Evolutionary conservation across 2,113 vertebrate species (phyloP).

Genomic region (Butastur rufipennis): DNA sequence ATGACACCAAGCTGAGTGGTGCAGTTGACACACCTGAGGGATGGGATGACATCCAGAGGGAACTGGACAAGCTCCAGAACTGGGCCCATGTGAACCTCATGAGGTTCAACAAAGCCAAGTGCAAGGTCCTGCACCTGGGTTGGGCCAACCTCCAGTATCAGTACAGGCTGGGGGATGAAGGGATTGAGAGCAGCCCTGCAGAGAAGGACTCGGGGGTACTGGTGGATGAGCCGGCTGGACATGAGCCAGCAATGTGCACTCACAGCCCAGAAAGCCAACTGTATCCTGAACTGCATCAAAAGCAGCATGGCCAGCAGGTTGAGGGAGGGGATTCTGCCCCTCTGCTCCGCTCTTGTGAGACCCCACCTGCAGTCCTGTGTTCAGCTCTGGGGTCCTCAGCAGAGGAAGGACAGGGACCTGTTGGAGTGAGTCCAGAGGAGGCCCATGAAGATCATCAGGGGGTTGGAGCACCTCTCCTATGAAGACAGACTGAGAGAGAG

Average conservation of each 20-base stretch:
- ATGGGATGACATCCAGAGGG: neutral
- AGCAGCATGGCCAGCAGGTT: neutral
- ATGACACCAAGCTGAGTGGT: neutral
- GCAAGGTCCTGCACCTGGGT: neutral
- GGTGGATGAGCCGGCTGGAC: neutral
- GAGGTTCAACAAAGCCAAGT: neutral
- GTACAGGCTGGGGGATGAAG: neutral
- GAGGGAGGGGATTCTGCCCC: neutral
- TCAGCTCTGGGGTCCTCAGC: neutral
- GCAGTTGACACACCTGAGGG: rapidly evolving
- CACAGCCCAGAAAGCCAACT: neutral
- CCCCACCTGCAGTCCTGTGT: neutral
- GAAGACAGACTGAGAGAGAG: neutral
- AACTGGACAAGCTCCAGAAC: neutral
- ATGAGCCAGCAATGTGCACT: neutral
- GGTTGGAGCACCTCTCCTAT: neutral
- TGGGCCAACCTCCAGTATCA: neutral
- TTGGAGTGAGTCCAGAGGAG: neutral
- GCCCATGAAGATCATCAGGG: neutral
- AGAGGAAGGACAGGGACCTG: neutral
- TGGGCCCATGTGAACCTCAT: neutral
- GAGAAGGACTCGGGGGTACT: neutral
- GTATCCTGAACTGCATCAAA: neutral
- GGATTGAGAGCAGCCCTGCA: neutral
- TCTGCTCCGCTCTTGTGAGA: neutral